phyloP scores from a whole-genome alignment of 2,113 vertebrate genomes.

The Tachysurus fulvidraco region DNA sequence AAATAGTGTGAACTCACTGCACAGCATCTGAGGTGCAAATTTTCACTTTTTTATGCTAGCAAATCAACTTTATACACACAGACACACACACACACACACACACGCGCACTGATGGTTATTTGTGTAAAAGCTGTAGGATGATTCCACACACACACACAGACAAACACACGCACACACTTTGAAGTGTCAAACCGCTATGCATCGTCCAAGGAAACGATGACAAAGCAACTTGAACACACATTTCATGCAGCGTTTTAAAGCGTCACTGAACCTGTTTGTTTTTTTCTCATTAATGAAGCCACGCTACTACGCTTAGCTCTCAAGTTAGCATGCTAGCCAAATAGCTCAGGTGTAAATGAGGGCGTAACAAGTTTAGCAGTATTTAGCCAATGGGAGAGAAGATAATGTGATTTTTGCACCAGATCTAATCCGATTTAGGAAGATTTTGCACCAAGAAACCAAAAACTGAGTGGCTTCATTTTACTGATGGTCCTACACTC shows the following conservation, averaged over 20 bases:
- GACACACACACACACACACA: neutral
- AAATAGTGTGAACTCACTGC: too few relatives aligned
- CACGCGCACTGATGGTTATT: slow-evolving; percentile 78
- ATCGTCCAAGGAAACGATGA: slow-evolving; percentile 8
- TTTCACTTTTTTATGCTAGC: neutral
- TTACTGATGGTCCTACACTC: too few relatives aligned
- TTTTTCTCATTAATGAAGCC: neutral
- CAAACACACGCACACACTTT: slow-evolving; percentile 1
- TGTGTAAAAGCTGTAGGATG: slow-evolving; percentile 91
- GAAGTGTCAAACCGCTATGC: slow-evolving; percentile 46
- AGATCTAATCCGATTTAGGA: neutral
- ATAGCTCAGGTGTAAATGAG: neutral
- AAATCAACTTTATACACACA: neutral
- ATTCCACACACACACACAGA: slow-evolving; percentile 82
- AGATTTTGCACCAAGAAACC: too few relatives aligned
- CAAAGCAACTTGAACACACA: neutral
- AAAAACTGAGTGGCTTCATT: too few relatives aligned
- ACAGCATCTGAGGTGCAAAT: neutral
- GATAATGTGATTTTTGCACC: neutral
- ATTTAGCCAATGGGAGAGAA: neutral
- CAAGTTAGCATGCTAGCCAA: slow-evolving; percentile 4
- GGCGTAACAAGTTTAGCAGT: neutral
- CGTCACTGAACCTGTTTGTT: too few relatives aligned
- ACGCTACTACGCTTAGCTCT: too few relatives aligned
- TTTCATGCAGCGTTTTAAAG: neutral